Evolutionary conservation across 64 coral and sea anemone species (phyloP).

Genomic region (Stichodactyla mertensii): DNA sequence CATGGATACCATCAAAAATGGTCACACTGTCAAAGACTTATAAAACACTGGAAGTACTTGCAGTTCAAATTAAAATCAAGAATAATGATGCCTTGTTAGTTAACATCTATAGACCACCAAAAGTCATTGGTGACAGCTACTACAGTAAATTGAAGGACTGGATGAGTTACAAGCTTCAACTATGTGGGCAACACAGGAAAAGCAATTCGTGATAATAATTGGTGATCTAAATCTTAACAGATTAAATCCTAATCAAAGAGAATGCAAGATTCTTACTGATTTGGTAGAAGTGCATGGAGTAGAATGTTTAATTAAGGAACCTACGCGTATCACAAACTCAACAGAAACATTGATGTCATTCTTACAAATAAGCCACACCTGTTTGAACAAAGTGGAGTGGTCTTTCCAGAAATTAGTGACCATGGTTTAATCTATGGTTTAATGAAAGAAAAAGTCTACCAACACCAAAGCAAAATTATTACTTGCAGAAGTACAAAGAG

Average conservation of each 20-base stretch:
- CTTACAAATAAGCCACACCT: no score
- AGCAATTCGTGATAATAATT: constrained; percentile 5
- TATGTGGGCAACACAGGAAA: constrained; percentile 1
- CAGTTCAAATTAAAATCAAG: neutral
- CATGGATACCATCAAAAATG: neutral
- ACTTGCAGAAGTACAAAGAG: no score
- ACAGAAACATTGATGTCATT: no score
- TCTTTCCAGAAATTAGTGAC: no score
- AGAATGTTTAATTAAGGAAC: constrained; percentile 32
- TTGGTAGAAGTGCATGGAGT: neutral
- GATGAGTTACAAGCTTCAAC: constrained; percentile 17
- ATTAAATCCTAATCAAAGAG: neutral
- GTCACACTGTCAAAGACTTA: neutral
- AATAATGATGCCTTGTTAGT: neutral
- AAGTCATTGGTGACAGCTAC: neutral
- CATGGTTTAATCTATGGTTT: no score
- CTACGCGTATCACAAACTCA: constrained; percentile 28
- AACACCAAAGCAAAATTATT: no score
- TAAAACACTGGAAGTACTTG: neutral
- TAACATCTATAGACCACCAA: neutral
- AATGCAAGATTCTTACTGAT: constrained; percentile 16
- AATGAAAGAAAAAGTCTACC: no score
- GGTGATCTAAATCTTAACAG: constrained; percentile 24
- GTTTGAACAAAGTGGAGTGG: no score
- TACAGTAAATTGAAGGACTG: neutral